These are phyloP conservation scores for Syngnathoides biaculeatus DNA, from an alignment of 2,113 vertebrate genomes.

Conservation along the genomic window DNA sequence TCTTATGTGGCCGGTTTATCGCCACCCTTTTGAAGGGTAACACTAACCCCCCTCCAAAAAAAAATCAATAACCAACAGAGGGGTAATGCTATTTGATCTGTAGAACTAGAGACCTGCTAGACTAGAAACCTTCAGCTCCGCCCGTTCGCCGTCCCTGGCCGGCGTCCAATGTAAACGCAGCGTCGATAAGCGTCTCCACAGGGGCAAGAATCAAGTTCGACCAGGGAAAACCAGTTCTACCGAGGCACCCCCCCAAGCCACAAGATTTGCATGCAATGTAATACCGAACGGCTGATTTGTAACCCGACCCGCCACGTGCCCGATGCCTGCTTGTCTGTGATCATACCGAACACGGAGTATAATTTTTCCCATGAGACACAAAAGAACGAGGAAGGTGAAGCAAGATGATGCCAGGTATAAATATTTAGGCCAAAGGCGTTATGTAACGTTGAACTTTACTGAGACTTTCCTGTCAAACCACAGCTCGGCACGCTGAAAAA, in stretches of 20 bases:
- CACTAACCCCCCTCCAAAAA: background rate
- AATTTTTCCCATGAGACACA: background rate
- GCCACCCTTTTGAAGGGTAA: background rate
- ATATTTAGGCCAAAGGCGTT: background rate
- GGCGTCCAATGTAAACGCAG: background rate
- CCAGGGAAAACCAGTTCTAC: background rate
- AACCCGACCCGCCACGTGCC: background rate
- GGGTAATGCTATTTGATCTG: background rate
- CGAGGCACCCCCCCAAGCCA: background rate
- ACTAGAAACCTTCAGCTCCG: background rate
- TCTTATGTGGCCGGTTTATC: too few species aligned
- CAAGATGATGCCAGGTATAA: background rate
- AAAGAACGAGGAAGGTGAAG: background rate
- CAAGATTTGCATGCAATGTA: background rate
- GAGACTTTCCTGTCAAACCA: background rate
- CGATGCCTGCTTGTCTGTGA: background rate
- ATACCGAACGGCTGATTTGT: background rate
- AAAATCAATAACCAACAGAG: background rate
- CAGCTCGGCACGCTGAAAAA: background rate
- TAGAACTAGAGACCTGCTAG: background rate
- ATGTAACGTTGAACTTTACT: conserved; percentile 1
- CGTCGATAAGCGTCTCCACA: background rate
- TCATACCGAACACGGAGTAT: background rate
- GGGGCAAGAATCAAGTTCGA: background rate
- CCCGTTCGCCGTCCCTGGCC: background rate